These are phyloP conservation scores for Neoaliturus tenellus DNA, from an alignment of 2,888 invertebrate genomes.

Conservation along the genomic window DNA sequence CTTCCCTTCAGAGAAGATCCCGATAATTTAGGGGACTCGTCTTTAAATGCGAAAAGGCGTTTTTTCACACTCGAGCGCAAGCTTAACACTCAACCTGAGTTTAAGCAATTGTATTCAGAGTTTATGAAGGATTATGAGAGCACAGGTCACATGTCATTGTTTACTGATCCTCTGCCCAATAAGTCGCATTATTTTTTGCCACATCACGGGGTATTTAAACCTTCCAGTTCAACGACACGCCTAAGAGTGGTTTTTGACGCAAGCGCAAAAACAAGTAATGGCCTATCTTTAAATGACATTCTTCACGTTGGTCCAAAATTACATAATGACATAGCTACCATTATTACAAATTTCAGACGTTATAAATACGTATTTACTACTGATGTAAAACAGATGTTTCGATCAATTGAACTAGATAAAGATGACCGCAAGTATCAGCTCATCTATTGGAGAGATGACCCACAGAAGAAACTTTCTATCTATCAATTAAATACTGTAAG, in stretches of 20 bases:
- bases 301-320: neutral
- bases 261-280: neutral
- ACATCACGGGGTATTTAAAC: neutral
- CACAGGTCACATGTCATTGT: neutral
- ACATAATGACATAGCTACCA: neutral
- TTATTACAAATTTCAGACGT: too few relatives aligned
- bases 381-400: too few relatives aligned
- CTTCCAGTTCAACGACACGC: neutral
- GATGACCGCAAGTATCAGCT: too few relatives aligned
- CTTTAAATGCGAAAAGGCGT: neutral
- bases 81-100: neutral
- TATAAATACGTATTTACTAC: too few relatives aligned
- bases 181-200: neutral
- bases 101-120: neutral
- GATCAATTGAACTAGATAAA: too few relatives aligned
- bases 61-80: neutral
- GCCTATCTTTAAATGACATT: neutral
- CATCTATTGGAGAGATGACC: too few relatives aligned
- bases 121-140: slow-evolving; percentile 9
- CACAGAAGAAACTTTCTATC: too few relatives aligned
- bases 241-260: too few relatives aligned
- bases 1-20: neutral
- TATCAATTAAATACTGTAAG: neutral
- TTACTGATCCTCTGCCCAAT: neutral
- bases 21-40: neutral